Base-by-base conservation (phyloP, 1,140 invertebrate genomes). In the Mercenaria mercenaria region DNA sequence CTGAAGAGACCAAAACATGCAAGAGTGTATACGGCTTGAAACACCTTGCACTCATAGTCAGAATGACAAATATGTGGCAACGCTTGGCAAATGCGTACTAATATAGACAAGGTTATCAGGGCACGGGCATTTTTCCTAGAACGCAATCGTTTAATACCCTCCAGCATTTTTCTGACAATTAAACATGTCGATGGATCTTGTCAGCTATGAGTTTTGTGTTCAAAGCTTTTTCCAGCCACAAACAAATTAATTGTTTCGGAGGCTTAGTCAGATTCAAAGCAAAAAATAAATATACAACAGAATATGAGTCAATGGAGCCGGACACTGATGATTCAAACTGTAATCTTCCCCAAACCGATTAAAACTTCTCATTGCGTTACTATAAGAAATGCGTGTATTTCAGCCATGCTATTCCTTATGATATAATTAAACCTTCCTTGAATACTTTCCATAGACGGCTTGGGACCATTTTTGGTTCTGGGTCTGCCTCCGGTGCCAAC, bases 1-100 rank as follows among this genome's bases (percentile, higher is more conserved):
- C 81, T 0, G 26, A 69, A 69, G 0, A 84, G 32, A 50, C 81
- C 81, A 69, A 69, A 69, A 39, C 29, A 69, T 39, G 81, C 34
- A 13, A 43, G 11, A 0, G 26, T 10, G n/a, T 2, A 84, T 26
- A 39, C 20, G 67, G 81, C 59, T 50, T 47, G 3, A 50, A 67
- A 50, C n/a, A 84, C 0, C 43, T 6, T 26, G 6, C n/a, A n/a
- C n/a, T n/a, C n/a, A n/a, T n/a, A n/a, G n/a, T n/a, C n/a, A n/a
- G n/a, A n/a, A n/a, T n/a, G n/a, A n/a, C n/a, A n/a, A n/a, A n/a
- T n/a, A n/a, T n/a, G n/a, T n/a, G n/a, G n/a, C n/a, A n/a, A n/a
- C n/a, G n/a, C n/a, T n/a, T n/a, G n/a, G n/a, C n/a, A n/a, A n/a
- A n/a, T n/a, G n/a, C n/a, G n/a, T n/a, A 23, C 26, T 47, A 69